Base-by-base conservation (phyloP, 1,140 invertebrate genomes). In the Branchinecta lynchi region DNA sequence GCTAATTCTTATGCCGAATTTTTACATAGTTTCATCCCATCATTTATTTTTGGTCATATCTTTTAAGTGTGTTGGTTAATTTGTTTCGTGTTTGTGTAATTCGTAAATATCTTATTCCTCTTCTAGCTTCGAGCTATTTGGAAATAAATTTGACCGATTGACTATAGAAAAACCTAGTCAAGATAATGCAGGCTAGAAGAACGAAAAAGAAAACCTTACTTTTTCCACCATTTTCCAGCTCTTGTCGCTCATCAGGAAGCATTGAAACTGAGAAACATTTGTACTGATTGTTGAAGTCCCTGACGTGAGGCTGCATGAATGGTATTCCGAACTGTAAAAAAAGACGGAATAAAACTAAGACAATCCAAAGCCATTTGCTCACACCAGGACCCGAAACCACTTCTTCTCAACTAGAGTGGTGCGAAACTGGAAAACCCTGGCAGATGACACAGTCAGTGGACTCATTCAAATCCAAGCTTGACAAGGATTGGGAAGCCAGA, bases 161-260 rank as follows among this genome's bases (percentile, higher is more conserved):
- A 66, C 60, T 45, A 21, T 8, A 5, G n/a, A 69, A 45, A 66
- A 44, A 51, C 68, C 51, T 66, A 43, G 43, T 17, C 17, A 65
- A 44, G 10, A 7, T n/a, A 60, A 67, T n/a, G 45, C 44, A 3
- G 12, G 15, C 20, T 32, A 68, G 32, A 17, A 66, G 20, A 51
- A 65, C 69, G 67, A 68, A 20, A 46, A 66, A 67, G 15, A 12
- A 45, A 12, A 71, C 77, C 84, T 82, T 82, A 95, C 92, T 98
- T 86, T 98, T 98, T 74, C 94, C 94, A 75, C 95, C 95, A 76
- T 89, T 85, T 82, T 98, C 95, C n/a, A 98, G 92, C 80, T 97
- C 92, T 76, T 91, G 86, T 72, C 93, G 82, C 74, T 96, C 93
- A 76, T 92, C 92, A 45, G 92, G 91, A 65, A 97, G 79, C 93